Evolutionary conservation across 2,888 invertebrate genomes (phyloP).

Genomic region (Eucera pruinosa): DNA sequence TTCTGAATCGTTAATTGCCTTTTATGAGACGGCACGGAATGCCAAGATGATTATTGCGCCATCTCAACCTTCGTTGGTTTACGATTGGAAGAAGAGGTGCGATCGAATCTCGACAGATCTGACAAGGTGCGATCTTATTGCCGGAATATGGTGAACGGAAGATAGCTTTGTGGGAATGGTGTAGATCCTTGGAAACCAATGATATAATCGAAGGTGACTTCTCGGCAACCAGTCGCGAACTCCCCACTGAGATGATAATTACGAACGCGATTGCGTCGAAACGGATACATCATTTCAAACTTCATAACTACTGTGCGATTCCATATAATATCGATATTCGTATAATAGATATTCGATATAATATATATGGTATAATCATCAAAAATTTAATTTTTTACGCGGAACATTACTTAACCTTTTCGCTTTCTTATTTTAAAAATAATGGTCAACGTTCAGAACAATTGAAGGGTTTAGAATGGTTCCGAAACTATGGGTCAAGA

Average conservation of each 20-base stretch:
- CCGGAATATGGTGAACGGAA: conserved; percentile 51
- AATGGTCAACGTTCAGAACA: too few species aligned
- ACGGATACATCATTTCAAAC: conserved; percentile 25
- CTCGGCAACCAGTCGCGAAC: conserved; percentile 3
- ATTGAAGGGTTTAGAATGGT: too few species aligned
- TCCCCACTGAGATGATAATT: conserved; percentile 15
- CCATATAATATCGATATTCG: background rate
- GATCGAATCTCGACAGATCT: conserved; percentile 34
- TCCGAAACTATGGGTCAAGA: too few species aligned
- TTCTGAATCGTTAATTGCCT: conserved; percentile 51
- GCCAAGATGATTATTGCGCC: conserved; percentile 22
- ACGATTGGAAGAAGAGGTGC: conserved; percentile 16
- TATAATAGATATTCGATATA: too few species aligned
- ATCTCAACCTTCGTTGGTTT: conserved; percentile 2
- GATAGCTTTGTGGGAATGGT: conserved; percentile 35
- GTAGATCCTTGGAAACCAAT: conserved; percentile 38
- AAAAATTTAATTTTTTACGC: too few species aligned
- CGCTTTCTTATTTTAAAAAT: too few species aligned
- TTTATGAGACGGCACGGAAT: background rate
- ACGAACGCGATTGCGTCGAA: conserved; percentile 4
- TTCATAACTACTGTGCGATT: background rate
- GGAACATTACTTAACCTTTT: too few species aligned
- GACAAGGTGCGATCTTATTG: conserved; percentile 28
- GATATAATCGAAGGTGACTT: conserved; percentile 50
- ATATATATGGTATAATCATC: too few species aligned